phyloP scores from a whole-genome alignment of 1,140 invertebrate species.

The Rhyacophila brunnea region DNA sequence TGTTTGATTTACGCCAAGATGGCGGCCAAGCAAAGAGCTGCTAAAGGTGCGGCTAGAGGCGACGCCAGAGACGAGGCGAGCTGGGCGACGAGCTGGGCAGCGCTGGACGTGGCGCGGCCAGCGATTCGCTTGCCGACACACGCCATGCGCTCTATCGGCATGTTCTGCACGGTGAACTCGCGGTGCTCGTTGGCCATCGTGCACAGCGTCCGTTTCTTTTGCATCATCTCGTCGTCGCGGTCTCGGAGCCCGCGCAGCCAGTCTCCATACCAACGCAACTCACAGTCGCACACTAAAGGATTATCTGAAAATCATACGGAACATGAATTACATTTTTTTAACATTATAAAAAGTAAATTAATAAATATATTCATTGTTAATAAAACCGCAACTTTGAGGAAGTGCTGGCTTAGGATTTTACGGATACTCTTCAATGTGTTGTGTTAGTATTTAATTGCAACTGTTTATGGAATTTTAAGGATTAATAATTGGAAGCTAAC shows the following conservation, averaged over 20 bases:
- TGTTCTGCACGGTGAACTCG: conserved; percentile 76
- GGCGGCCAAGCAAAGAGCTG: conserved; percentile 13
- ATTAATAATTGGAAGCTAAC: too few relatives aligned
- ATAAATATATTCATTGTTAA: too few relatives aligned
- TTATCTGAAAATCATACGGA: conserved; percentile 66
- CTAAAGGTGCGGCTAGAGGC: background rate
- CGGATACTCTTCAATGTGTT: too few relatives aligned
- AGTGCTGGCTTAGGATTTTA: too few relatives aligned
- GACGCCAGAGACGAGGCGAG: conserved; percentile 1
- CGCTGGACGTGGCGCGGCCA: conserved; percentile 34
- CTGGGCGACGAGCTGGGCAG: background rate
- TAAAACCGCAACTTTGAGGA: too few relatives aligned
- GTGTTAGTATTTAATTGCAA: too few relatives aligned
- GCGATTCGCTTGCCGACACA: conserved; percentile 66
- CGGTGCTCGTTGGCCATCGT: conserved; percentile 71
- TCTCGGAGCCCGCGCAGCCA: conserved; percentile 74
- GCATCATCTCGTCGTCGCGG: conserved; percentile 81
- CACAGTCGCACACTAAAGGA: conserved; percentile 82
- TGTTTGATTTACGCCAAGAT: conserved; percentile 12
- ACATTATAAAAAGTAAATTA: too few relatives aligned
- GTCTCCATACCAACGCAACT: conserved; percentile 80
- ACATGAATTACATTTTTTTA: too few relatives aligned
- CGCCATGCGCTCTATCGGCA: conserved; percentile 77
- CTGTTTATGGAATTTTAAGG: too few relatives aligned
- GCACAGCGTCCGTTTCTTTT: conserved; percentile 79